Evolutionary conservation across 2,888 invertebrate genomes (phyloP).

Genomic region (Bruchidius siliquastri): DNA sequence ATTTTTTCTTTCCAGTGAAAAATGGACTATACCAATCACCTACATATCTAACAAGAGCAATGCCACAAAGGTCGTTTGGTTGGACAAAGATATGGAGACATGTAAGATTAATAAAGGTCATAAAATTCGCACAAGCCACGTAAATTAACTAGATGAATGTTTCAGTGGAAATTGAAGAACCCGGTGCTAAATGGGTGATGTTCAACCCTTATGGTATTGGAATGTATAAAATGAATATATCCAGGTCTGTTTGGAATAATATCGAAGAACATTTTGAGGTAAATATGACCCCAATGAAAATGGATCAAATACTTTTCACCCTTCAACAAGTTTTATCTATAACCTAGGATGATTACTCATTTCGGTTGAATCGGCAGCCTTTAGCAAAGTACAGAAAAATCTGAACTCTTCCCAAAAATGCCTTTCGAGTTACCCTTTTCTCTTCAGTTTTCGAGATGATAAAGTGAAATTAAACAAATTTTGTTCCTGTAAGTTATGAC

Average conservation of each 20-base stretch:
- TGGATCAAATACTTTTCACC: too few relatives aligned
- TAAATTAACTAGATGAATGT: slow-evolving; percentile 17
- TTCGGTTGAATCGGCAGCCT: too few relatives aligned
- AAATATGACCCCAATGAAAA: neutral
- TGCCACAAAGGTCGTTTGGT: slow-evolving; percentile 26
- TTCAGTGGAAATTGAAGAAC: slow-evolving; percentile 52
- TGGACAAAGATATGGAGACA: slow-evolving; percentile 46
- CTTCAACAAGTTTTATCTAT: too few relatives aligned
- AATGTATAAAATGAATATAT: slow-evolving; percentile 80
- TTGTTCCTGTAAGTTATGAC: too few relatives aligned
- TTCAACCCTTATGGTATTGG: slow-evolving; percentile 77
- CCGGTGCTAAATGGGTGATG: slow-evolving; percentile 64
- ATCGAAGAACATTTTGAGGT: slow-evolving; percentile 41
- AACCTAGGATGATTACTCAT: too few relatives aligned
- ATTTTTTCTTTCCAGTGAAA: neutral
- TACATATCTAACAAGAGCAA: slow-evolving; percentile 52
- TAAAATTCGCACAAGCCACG: neutral
- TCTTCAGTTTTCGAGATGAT: too few relatives aligned
- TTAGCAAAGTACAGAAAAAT: too few relatives aligned
- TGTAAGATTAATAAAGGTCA: slow-evolving; percentile 46
- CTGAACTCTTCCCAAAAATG: too few relatives aligned
- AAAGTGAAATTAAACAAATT: too few relatives aligned
- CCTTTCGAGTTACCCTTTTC: too few relatives aligned
- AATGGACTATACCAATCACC: slow-evolving; percentile 78
- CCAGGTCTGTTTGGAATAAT: slow-evolving; percentile 58